Evolutionary conservation across 2,888 invertebrate genomes (phyloP).

Genomic region (Epistrophe eligans): DNA sequence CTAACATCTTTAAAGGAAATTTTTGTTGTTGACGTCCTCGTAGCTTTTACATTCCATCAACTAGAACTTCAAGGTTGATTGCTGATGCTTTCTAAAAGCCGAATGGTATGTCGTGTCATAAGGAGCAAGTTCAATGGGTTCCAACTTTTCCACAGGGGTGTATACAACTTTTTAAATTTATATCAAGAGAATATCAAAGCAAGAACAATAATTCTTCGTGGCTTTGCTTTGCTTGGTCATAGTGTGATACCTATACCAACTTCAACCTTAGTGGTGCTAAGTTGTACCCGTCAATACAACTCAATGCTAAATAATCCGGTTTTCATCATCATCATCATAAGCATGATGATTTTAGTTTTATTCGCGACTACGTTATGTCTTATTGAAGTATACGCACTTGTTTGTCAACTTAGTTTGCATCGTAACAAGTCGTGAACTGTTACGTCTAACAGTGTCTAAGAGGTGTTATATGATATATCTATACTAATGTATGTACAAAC

Average conservation of each 20-base stretch:
- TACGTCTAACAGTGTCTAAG: not conserved
- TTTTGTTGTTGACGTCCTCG: not conserved
- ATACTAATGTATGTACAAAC: not conserved
- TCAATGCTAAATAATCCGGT: conserved; percentile 18
- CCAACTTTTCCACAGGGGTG: not conserved
- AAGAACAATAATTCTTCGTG: not conserved
- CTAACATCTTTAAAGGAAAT: not conserved
- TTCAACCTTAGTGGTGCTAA: not conserved
- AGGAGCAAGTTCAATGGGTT: not conserved
- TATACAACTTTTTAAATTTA: no score
- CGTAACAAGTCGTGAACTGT: conserved; percentile 5
- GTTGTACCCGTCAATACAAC: not conserved
- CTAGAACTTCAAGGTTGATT: not conserved
- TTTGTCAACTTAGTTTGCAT: conserved; percentile 5
- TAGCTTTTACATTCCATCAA: not conserved
- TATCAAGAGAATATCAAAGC: not conserved
- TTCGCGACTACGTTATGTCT: not conserved
- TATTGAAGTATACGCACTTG: conserved; percentile 2
- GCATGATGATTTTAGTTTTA: not conserved
- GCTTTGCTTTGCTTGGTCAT: not conserved
- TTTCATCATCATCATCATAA: conserved; percentile 4
- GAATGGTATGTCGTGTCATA: not conserved
- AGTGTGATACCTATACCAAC: not conserved
- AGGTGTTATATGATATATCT: not conserved
- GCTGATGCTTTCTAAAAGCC: not conserved